These are phyloP conservation scores for Sus cebifrons DNA, from an alignment of 2,797 vertebrate genomes.

Conservation along the genomic window DNA sequence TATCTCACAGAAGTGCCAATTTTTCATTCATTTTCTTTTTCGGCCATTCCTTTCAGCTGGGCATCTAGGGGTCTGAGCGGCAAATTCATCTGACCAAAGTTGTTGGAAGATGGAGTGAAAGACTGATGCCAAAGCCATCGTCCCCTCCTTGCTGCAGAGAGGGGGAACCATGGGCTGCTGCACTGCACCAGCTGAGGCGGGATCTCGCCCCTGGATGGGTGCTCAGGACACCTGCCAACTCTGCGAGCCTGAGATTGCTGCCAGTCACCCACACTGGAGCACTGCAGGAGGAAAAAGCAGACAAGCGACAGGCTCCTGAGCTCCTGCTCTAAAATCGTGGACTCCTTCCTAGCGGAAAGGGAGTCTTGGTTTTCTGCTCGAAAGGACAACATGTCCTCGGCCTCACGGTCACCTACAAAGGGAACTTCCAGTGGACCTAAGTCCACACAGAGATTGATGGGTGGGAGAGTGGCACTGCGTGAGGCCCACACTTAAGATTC, in stretches of 20 bases:
- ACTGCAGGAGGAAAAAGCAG: neutral
- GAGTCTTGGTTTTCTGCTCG: conserved; percentile 1
- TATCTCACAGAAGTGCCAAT: neutral
- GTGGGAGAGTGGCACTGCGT: neutral
- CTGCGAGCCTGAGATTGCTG: neutral
- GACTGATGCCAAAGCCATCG: neutral
- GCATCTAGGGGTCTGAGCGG: neutral
- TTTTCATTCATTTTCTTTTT: neutral
- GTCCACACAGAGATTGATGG: conserved; percentile 7
- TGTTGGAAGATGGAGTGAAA: neutral
- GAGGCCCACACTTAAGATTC: neutral
- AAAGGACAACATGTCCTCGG: conserved; percentile 67
- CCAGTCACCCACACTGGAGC: neutral
- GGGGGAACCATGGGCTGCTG: neutral
- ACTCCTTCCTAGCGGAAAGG: neutral
- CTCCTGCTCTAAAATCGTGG: neutral
- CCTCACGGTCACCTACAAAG: conserved; percentile 55
- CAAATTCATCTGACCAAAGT: neutral
- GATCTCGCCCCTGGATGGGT: neutral
- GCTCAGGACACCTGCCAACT: neutral
- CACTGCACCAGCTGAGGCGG: neutral
- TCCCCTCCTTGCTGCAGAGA: neutral
- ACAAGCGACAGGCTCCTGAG: neutral
- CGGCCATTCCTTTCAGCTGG: neutral
- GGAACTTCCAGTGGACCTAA: neutral